phyloP scores from a whole-genome alignment of 2,888 invertebrate species.

The Agrochola circellaris region DNA sequence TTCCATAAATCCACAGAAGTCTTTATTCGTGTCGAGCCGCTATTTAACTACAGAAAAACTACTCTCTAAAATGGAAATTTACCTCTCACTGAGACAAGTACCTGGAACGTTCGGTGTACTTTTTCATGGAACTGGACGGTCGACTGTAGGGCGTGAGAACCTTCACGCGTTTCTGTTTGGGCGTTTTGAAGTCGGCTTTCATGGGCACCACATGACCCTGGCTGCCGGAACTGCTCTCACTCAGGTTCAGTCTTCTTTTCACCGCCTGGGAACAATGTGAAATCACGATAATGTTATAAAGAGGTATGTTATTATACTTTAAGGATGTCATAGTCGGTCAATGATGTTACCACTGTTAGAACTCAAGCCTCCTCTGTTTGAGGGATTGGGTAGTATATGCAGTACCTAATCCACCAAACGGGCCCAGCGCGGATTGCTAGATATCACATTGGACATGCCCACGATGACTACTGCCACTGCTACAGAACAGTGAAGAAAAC shows the following conservation, averaged over 20 bases:
- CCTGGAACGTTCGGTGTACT: slow-evolving; percentile 90
- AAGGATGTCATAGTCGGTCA: neutral
- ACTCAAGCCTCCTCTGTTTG: neutral
- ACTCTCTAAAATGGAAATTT: slow-evolving; percentile 72
- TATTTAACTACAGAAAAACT: slow-evolving; percentile 56
- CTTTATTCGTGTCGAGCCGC: neutral
- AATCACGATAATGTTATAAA: slow-evolving; percentile 23
- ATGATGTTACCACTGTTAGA: too few relatives aligned
- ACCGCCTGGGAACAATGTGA: slow-evolving; percentile 90
- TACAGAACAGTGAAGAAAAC: too few relatives aligned
- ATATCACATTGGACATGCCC: neutral
- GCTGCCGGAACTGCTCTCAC: slow-evolving; percentile 91
- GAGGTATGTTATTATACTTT: too few relatives aligned
- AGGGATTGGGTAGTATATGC: neutral
- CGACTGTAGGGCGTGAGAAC: slow-evolving; percentile 88
- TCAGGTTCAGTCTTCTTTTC: slow-evolving; percentile 95
- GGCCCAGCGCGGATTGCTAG: neutral
- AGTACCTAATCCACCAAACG: neutral
- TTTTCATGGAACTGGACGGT: slow-evolving; percentile 90
- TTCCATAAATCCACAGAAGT: slow-evolving; percentile 9
- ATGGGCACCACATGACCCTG: slow-evolving; percentile 91
- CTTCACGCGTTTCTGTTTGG: slow-evolving; percentile 90
- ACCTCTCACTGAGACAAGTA: slow-evolving; percentile 78
- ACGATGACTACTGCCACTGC: neutral
- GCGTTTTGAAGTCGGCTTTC: slow-evolving; percentile 92